Percentiles rank a stretch among this genome's conserved stretches.
phyloP scores from a whole-genome alignment of 1,140 invertebrate species.

The Helicoverpa zea region DNA sequence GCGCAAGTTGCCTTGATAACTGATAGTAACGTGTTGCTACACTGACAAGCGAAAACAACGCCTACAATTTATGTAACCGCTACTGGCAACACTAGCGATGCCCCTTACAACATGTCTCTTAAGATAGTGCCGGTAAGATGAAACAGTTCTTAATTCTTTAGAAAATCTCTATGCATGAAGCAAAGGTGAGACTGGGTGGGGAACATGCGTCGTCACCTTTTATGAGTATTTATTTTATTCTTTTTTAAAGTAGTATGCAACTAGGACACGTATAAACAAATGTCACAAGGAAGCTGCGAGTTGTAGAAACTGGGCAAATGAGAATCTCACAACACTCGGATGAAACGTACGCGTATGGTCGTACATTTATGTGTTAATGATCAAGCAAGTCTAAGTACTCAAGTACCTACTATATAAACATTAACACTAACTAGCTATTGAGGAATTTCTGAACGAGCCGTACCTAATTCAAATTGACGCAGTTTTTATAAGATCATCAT shows the following conservation, averaged over 20 bases:
- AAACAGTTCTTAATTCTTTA: slow-evolving; percentile 21
- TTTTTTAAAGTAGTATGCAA: slow-evolving; percentile 6
- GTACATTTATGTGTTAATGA: slow-evolving; percentile 19
- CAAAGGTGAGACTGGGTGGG: slow-evolving; percentile 18
- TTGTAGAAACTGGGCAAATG: slow-evolving; percentile 21
- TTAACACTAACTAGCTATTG: not conserved
- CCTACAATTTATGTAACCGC: slow-evolving; percentile 72
- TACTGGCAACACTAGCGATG: slow-evolving; percentile 46
- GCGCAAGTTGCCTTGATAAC: slow-evolving; percentile 72
- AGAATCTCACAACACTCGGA: slow-evolving; percentile 26
- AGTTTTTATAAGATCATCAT: not conserved
- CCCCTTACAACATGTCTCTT: slow-evolving; percentile 50
- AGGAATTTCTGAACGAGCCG: not conserved
- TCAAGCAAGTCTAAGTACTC: not conserved
- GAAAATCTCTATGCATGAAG: not conserved
- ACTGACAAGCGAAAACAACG: slow-evolving; percentile 72
- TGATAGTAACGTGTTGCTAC: slow-evolving; percentile 74
- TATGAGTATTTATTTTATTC: not conserved
- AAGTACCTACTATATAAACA: not conserved
- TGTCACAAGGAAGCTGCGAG: slow-evolving; percentile 25
- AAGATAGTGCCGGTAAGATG: slow-evolving; percentile 31
- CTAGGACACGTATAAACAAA: slow-evolving; percentile 17
- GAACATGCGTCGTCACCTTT: not conserved
- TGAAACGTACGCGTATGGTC: slow-evolving; percentile 4
- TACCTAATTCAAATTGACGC: not conserved